Evolutionary conservation across 2,888 invertebrate species (phyloP).

Genomic region (Nezara viridula): DNA sequence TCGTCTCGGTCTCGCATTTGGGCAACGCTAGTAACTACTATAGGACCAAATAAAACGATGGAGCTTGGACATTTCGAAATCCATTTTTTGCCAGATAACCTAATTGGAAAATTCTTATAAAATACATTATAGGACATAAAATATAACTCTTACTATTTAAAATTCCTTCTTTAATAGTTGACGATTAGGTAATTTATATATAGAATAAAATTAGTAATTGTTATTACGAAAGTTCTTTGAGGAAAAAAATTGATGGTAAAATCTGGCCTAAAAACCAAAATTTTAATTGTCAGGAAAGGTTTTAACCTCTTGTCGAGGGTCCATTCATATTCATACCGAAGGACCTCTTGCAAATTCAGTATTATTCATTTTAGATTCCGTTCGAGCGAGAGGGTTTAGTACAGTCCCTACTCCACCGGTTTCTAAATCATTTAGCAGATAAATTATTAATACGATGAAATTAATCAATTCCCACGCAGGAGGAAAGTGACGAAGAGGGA

Average conservation of each 20-base stretch:
- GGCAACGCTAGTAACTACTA: too few species aligned
- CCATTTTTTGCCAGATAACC: too few species aligned
- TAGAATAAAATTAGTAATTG: background rate
- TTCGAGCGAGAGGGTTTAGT: constrained; percentile 5
- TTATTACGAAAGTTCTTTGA: background rate
- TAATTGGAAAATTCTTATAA: too few species aligned
- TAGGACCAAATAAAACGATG: too few species aligned
- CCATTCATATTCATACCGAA: constrained; percentile 34
- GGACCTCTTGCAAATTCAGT: background rate
- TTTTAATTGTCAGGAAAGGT: background rate
- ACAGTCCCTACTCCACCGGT: constrained; percentile 9
- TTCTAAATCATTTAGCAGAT: constrained; percentile 47
- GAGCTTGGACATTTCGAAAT: too few species aligned
- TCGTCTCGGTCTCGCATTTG: too few species aligned
- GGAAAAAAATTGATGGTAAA: background rate
- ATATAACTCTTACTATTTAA: too few species aligned
- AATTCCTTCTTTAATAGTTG: too few species aligned
- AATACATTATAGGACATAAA: too few species aligned
- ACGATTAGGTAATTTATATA: background rate
- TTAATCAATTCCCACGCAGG: constrained; percentile 55
- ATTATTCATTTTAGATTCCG: constrained; percentile 30
- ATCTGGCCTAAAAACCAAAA: background rate
- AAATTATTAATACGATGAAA: constrained; percentile 38
- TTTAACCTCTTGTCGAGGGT: background rate
- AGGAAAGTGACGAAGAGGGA: background rate